phyloP scores from a whole-genome alignment of 2,888 invertebrate species.

The Clanis bilineata region DNA sequence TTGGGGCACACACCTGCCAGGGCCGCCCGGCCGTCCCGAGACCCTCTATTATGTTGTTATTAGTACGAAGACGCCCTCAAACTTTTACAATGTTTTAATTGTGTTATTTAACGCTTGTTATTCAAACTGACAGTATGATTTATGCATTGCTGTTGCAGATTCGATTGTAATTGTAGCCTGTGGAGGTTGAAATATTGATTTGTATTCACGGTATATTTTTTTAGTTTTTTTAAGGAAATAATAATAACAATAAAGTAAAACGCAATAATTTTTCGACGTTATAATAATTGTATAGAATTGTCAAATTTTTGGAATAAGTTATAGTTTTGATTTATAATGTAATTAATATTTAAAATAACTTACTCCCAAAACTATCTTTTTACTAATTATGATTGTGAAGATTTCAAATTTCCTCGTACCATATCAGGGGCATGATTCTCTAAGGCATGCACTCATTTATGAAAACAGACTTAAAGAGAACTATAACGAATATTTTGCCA shows the following conservation, averaged over 20 bases:
- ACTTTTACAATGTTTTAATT: slow-evolving; percentile 70
- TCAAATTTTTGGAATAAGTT: too few relatives aligned
- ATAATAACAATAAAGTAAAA: not conserved
- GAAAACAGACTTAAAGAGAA: too few relatives aligned
- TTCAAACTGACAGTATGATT: slow-evolving; percentile 51
- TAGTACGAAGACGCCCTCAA: slow-evolving; percentile 56
- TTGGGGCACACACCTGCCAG: slow-evolving; percentile 59
- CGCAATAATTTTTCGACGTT: too few relatives aligned
- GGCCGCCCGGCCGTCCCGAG: slow-evolving; percentile 33
- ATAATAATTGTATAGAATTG: too few relatives aligned
- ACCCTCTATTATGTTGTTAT: slow-evolving; percentile 67
- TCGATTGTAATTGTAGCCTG: slow-evolving; percentile 1
- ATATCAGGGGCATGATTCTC: too few relatives aligned
- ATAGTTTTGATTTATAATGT: too few relatives aligned
- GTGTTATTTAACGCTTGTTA: slow-evolving; percentile 67
- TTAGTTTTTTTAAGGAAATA: not conserved
- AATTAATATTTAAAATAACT: too few relatives aligned
- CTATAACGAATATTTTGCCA: too few relatives aligned
- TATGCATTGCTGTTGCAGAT: slow-evolving; percentile 36
- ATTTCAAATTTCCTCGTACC: too few relatives aligned
- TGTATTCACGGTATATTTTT: not conserved
- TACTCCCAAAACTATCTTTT: too few relatives aligned
- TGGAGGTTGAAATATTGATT: not conserved
- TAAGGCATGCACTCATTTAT: too few relatives aligned
- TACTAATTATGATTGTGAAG: too few relatives aligned